Evolutionary conservation across 2,888 invertebrate genomes (phyloP).

Genomic region (Cephus pulcher): DNA sequence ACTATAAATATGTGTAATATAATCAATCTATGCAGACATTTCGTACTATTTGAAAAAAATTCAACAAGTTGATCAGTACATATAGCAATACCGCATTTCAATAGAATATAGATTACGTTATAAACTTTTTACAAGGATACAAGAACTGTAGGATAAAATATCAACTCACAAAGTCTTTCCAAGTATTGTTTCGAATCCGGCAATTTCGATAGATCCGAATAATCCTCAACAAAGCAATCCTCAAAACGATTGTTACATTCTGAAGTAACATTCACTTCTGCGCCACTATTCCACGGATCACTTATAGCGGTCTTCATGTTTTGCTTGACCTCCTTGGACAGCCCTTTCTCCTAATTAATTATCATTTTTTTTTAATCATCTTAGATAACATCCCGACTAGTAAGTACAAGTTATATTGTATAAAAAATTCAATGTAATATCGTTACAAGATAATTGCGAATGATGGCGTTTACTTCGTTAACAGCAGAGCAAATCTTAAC

Average conservation of each 20-base stretch:
- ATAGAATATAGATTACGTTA: too few relatives aligned
- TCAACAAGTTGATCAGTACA: not conserved
- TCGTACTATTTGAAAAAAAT: not conserved
- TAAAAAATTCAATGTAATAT: not conserved
- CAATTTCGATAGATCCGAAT: constrained; percentile 52
- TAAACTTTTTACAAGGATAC: too few relatives aligned
- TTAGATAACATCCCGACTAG: not conserved
- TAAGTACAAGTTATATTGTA: not conserved
- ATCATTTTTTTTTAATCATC: not conserved
- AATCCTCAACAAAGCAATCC: constrained; percentile 49
- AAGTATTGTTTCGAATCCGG: constrained; percentile 77
- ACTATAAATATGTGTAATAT: not conserved
- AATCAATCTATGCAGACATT: not conserved
- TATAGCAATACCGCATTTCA: not conserved
- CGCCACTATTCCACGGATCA: constrained; percentile 51
- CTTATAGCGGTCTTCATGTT: constrained; percentile 51
- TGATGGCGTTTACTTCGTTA: not conserved
- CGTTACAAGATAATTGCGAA: not conserved
- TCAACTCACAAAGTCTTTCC: constrained; percentile 74
- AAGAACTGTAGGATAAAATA: not conserved
- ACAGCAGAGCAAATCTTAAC: not conserved
- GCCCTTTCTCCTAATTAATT: not conserved
- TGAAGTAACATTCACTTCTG: constrained; percentile 12
- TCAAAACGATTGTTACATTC: constrained; percentile 40
- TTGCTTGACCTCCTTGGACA: constrained; percentile 5